Evolutionary conservation across 2,797 vertebrate species (phyloP), one percentile per base, ranked within the genome.

Genomic region (Lithobates pipiens): DNA sequence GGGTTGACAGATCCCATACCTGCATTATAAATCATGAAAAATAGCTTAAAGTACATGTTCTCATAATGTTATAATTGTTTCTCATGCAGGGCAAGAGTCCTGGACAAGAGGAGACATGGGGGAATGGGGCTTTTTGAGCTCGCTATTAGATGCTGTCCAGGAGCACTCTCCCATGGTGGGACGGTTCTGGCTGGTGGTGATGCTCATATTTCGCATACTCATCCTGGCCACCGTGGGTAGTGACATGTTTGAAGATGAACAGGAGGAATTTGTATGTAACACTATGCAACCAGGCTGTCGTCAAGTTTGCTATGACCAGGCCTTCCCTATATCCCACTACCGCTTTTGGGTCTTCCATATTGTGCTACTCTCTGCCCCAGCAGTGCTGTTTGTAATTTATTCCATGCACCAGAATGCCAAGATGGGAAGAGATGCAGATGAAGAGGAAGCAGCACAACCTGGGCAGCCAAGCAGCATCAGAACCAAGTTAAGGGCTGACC

Each of bases 271-370:
- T n/a, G 91, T 91, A 88, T 99, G 97, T 89, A 98, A 99, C 93
- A 99, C 97, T 1, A 89, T 96, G 76, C 97, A 99, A 93, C 97
- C 97, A 0, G 97, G 97, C 88, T 99, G 97, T 90, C 96, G 96
- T 83, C 97, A 98, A 86, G 96, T 95, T 18, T 99, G 97, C 91
- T 97, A 98, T 21, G 96, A 97, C 65, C 88, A 91, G 74, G 97
- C 97, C 81, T 98, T 98, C 91, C 97, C 98, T 1, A 95, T 98
- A 89, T 99, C 98, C 72, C 97, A 97, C 92, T 98, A 97, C 92
- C 95, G 97, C 89, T 98, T 99, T 93, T 98, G 97, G 95, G 96
- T 98, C 85, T 98, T 99, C 89, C 97, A 98, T 88, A 94, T 99
- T 46, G 94, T 98, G 13, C 93, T 97, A 73, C 96, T 99, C 13